A percentile compares a stretch with the other conserved stretches of the same genome.
These are phyloP conservation scores for Pedionomus torquatus DNA, from an alignment of 2,113 vertebrate species.

Conservation along the genomic window DNA sequence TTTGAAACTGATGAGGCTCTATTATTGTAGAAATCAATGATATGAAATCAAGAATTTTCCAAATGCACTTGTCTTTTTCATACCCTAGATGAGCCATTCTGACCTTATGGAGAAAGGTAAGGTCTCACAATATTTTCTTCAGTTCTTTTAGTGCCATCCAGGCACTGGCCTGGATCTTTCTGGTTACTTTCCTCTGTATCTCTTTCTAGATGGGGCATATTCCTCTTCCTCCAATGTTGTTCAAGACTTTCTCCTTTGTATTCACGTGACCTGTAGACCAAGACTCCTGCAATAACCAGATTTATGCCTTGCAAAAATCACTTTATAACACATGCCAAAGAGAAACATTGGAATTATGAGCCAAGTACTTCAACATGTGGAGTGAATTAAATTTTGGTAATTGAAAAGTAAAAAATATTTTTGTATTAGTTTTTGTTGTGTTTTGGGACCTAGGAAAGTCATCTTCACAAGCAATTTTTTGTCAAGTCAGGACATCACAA, in stretches of 20 bases:
- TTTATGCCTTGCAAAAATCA: background rate
- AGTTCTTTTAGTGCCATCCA: background rate
- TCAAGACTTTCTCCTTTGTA: background rate
- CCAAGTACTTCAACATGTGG: background rate
- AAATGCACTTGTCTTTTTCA: background rate
- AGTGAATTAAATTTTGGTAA: background rate
- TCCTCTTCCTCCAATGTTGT: background rate
- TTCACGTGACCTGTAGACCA: background rate
- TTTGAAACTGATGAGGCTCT: background rate
- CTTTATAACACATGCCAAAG: background rate
- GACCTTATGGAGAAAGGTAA: background rate
- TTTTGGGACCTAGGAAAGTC: background rate
- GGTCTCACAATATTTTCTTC: background rate
- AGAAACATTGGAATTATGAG: background rate
- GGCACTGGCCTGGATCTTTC: background rate
- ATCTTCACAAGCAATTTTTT: background rate
- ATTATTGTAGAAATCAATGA: background rate
- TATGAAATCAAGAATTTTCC: background rate
- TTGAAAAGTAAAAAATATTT: background rate
- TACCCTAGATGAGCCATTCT: background rate
- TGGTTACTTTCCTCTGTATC: background rate
- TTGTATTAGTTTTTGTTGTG: background rate
- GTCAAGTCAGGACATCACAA: background rate
- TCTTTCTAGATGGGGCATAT: background rate
- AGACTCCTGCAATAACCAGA: background rate